These are phyloP conservation scores for Seira musarum DNA, from an alignment of 2,888 invertebrate species.

Conservation along the genomic window DNA sequence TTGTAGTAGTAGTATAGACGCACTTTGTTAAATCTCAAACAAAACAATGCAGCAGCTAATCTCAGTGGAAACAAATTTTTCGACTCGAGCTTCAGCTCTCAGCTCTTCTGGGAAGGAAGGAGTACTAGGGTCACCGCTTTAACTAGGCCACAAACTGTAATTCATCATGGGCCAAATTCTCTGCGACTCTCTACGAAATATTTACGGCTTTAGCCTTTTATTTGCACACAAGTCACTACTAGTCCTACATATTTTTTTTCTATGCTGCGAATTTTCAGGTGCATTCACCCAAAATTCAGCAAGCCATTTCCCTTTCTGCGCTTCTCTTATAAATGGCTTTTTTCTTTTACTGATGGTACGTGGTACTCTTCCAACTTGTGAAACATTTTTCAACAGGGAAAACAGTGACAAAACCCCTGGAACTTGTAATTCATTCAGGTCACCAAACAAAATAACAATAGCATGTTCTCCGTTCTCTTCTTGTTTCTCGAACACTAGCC, in stretches of 20 bases:
- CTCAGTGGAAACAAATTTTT: too few relatives aligned
- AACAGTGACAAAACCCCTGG: constrained; percentile 11
- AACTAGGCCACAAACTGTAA: constrained; percentile 32
- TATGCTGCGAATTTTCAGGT: not conserved
- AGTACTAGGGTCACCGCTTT: too few relatives aligned
- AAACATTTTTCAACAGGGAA: not conserved
- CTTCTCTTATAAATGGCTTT: not conserved
- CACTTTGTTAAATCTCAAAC: too few relatives aligned
- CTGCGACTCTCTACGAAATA: not conserved
- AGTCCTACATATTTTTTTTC: too few relatives aligned
- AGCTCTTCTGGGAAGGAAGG: too few relatives aligned
- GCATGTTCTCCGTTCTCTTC: constrained; percentile 20
- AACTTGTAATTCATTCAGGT: constrained; percentile 53
- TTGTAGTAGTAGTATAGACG: too few relatives aligned
- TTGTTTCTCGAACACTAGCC: not conserved
- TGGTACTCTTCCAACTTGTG: not conserved
- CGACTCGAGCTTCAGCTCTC: too few relatives aligned
- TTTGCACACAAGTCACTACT: not conserved
- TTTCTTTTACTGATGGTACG: not conserved
- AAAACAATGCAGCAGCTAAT: too few relatives aligned
- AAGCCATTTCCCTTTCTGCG: not conserved
- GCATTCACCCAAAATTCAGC: not conserved
- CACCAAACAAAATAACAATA: constrained; percentile 52
- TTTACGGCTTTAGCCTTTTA: not conserved
- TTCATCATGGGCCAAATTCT: constrained; percentile 40